These are phyloP conservation scores for Biston betularia DNA, from an alignment of 2,888 invertebrate genomes.

Conservation along the genomic window DNA sequence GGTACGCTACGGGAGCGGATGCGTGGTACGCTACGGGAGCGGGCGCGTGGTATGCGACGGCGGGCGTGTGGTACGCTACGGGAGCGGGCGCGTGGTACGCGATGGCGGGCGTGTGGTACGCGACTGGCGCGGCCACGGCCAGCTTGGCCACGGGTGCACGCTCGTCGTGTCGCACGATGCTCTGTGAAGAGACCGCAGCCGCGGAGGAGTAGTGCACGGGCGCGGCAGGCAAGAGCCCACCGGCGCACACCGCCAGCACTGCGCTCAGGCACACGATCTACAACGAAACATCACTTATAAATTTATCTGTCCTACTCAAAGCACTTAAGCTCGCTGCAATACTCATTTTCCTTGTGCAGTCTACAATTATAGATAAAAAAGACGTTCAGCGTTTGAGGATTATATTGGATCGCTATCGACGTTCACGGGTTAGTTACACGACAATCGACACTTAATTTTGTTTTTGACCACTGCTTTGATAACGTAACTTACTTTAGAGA, in stretches of 20 bases:
- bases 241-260: conserved; percentile 72
- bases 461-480: conserved; percentile 1
- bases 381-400: background rate
- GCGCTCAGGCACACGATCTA: conserved; percentile 72
- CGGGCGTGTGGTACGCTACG: conserved; percentile 51
- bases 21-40: conserved; percentile 51
- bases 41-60: conserved; percentile 52
- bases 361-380: background rate
- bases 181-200: conserved; percentile 72
- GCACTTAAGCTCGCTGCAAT: background rate
- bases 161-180: conserved; percentile 69
- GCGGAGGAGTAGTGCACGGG: conserved; percentile 74
- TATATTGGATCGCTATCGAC: background rate
- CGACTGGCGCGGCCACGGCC: conserved; percentile 36
- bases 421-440: background rate
- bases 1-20: conserved; percentile 47
- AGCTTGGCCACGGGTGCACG: conserved; percentile 47
- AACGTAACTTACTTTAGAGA: conserved; percentile 74
- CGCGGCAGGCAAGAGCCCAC: conserved; percentile 70
- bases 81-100: conserved; percentile 30
- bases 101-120: conserved; percentile 39
- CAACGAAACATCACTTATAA: conserved; percentile 41
- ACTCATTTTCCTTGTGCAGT: background rate
- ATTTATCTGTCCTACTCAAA: background rate
- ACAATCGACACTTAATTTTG: background rate